Base-by-base conservation (phyloP, 2,113 vertebrate species). In the Actinemys pallida region DNA sequence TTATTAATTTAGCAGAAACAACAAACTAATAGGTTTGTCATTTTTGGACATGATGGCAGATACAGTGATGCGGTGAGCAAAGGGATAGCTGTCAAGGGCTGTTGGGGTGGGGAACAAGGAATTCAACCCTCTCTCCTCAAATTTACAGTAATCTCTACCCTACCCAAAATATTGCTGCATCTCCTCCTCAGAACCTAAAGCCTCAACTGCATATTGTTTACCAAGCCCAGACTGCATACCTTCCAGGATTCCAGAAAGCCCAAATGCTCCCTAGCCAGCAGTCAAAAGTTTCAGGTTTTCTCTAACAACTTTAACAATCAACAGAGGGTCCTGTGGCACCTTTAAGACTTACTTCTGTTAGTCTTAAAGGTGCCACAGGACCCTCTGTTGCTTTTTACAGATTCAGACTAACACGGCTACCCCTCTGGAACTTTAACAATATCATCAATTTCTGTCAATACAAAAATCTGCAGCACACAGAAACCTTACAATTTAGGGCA, bases 221-320 rank as follows among this genome's bases (percentile, higher is more conserved):
- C 62, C 62, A 81, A 88, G 45, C 31, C 80, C 56, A 91, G 82
- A 5, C 24, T 29, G 90, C 86, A 52, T 8, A n/a, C 50, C 62
- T 89, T 92, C 35, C 84, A 94, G 65, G 29, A 31, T 31, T 62
- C 25, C 29, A 62, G 59, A 62, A 62, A 87, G 62, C 4, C 16
- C 35, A 84, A 81, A 0, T 19, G 27, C 84, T 35, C 31, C 47
- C n/a, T 25, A 69, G 56, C 4, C 78, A 80, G 19, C 14, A 10
- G 2, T 69, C 52, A 94, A 80, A 88, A 78, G 10, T 50, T 95
- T 90, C 83, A 96, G 76, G 47, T 95, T 65, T 81, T 90, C 81
- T 83, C 76, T 89, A 54, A 84, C 65, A 79, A 22, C 81, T 83
- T 65, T 89, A 47, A 84, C 76, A 75, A 25, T 7, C 39, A 39